phyloP scores from a whole-genome alignment of 1,140 invertebrate genomes.

The fruit fly (Drosophila melanogaster) region DNA sequence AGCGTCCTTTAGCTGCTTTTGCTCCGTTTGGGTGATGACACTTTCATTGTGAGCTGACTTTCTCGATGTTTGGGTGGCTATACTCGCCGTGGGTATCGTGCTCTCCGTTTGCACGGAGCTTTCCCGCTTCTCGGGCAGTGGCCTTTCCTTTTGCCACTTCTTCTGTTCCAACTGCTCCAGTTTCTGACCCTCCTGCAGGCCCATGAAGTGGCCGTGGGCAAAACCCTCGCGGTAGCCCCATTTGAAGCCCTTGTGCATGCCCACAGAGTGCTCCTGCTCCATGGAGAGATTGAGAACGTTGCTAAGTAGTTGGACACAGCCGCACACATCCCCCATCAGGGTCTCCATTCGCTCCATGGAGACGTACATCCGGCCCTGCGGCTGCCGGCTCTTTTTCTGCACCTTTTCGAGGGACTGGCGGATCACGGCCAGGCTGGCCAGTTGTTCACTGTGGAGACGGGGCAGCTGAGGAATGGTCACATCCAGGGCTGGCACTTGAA shows the following conservation, averaged over 20 bases:
- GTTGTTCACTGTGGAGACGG: constrained; percentile 50
- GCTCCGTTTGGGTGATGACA: constrained; percentile 4
- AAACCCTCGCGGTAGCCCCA: constrained; percentile 64
- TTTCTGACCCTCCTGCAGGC: constrained; percentile 52
- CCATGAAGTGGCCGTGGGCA: constrained; percentile 63
- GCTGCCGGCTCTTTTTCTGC: constrained; percentile 16
- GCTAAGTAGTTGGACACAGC: constrained; percentile 45
- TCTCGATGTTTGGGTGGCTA: background rate
- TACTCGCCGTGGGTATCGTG: background rate
- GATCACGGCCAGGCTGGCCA: constrained; percentile 47
- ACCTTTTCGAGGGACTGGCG: constrained; percentile 36
- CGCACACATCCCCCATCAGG: constrained; percentile 36
- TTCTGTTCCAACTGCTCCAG: constrained; percentile 8
- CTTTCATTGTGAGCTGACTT: background rate
- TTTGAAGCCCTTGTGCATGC: constrained; percentile 57
- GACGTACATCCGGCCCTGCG: constrained; percentile 15
- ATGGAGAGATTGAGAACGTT: constrained; percentile 66
- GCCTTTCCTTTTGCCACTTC: background rate
- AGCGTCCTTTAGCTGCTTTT: background rate
- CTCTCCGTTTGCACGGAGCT: background rate
- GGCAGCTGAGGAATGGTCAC: constrained; percentile 41
- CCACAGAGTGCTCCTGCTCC: constrained; percentile 67
- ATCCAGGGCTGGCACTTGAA: constrained; percentile 31
- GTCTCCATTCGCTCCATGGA: constrained; percentile 43
- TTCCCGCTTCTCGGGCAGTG: background rate